Percentiles rank a stretch among this genome's conserved stretches.
Evolutionary conservation across 2,888 invertebrate genomes (phyloP).

Genomic region (Ashinkailepas kermadecensis): DNA sequence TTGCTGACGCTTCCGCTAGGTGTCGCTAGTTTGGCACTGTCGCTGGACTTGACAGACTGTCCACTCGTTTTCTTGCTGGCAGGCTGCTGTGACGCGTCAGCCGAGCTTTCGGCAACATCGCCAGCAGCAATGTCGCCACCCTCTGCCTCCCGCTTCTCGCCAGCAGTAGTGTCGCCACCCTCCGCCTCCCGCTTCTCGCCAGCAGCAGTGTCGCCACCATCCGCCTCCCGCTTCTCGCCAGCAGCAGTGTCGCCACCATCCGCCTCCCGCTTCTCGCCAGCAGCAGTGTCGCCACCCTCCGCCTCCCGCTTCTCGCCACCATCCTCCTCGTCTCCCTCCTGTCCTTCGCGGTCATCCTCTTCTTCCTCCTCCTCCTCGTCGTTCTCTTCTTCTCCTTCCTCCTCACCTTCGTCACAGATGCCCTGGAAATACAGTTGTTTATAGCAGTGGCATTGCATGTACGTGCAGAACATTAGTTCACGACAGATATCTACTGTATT

Average conservation of each 20-base stretch:
- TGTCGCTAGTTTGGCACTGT: background rate
- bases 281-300: no score
- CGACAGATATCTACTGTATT: background rate
- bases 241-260: background rate
- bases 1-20: background rate
- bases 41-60: background rate
- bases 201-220: background rate
- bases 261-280: background rate
- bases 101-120: background rate
- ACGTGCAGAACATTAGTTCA: background rate
- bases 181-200: background rate
- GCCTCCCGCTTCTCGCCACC: no score
- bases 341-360: background rate
- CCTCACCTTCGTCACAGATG: background rate
- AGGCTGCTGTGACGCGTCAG: background rate
- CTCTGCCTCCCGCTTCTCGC: background rate
- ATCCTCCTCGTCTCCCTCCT: background rate
- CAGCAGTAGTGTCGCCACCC: background rate
- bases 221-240: no score
- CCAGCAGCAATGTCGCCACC: background rate
- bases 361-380: slow-evolving; percentile 2
- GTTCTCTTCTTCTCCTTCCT: background rate
- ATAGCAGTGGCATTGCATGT: no score
- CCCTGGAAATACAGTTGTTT: background rate
- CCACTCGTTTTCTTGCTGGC: background rate